phyloP scores from a whole-genome alignment of 2,797 vertebrate species.

The Thunnus albacares region DNA sequence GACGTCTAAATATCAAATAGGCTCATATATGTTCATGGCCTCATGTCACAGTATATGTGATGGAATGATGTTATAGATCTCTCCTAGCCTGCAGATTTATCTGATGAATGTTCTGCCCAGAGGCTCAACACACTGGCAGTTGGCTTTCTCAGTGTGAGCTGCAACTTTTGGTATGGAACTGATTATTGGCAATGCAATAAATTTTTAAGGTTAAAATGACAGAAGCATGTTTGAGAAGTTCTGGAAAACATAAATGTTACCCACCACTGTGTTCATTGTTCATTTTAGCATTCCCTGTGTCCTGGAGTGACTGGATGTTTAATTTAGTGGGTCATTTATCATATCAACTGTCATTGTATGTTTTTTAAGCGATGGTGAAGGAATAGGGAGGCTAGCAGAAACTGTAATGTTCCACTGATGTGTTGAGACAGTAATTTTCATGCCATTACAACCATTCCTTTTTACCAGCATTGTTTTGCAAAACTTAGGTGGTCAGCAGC shows the following conservation, averaged over 20 bases:
- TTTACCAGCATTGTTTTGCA: not conserved
- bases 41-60: slow-evolving; percentile 52
- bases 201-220: not conserved
- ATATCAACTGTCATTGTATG: not conserved
- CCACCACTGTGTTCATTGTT: not conserved
- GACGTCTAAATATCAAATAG: slow-evolving; percentile 65
- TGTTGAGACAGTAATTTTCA: not conserved
- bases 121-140: not conserved
- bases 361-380: not conserved
- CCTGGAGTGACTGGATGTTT: not conserved
- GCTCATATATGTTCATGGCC: slow-evolving; percentile 63
- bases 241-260: not conserved
- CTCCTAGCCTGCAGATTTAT: slow-evolving; percentile 18
- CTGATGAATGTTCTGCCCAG: slow-evolving; percentile 24
- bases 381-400: not conserved
- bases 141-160: not conserved
- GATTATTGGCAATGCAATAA: not conserved
- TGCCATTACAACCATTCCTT: not conserved
- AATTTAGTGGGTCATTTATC: not conserved
- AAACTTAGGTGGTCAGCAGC: not conserved
- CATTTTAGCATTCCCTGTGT: not conserved
- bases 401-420: not conserved
- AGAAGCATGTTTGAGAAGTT: not conserved
- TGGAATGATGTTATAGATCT: slow-evolving; percentile 45
- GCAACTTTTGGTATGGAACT: not conserved